phyloP scores from a whole-genome alignment of 2,113 vertebrate species.

The Heterochromis multidens region DNA sequence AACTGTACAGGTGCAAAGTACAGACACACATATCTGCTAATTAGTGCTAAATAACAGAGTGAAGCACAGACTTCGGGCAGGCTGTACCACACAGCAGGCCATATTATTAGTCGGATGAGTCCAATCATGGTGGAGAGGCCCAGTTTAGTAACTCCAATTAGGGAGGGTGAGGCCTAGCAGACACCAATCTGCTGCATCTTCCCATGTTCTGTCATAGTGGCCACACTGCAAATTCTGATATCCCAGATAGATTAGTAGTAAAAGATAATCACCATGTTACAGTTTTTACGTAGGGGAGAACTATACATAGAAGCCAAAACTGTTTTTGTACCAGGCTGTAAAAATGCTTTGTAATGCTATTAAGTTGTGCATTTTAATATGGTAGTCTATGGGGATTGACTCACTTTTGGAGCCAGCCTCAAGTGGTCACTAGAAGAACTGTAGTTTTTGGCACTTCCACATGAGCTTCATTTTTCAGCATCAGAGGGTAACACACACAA shows the following conservation, averaged over 20 bases:
- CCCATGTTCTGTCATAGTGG: not conserved
- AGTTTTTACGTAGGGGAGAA: accelerated
- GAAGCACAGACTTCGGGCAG: not conserved
- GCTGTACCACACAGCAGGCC: not conserved
- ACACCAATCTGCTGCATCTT: not conserved
- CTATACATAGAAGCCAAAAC: not conserved
- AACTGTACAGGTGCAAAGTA: not conserved
- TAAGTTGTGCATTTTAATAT: not conserved
- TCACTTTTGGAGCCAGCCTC: not conserved
- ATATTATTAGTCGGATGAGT: not conserved
- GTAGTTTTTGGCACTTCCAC: not conserved
- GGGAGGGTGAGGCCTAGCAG: not conserved
- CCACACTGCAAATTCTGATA: not conserved
- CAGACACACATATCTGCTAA: not conserved
- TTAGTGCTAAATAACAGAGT: not conserved
- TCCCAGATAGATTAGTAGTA: too few species aligned
- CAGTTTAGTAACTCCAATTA: not conserved
- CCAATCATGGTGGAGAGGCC: not conserved
- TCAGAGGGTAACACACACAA: not conserved
- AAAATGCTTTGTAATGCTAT: not conserved
- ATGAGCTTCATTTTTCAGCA: not conserved
- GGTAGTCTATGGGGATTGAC: not conserved
- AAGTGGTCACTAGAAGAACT: not conserved
- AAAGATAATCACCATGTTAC: too few species aligned
- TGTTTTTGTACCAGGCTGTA: not conserved